Evolutionary conservation across 2,888 invertebrate species (phyloP), one percentile per base, ranked within the genome.

Genomic region (Uloborus plumipes): DNA sequence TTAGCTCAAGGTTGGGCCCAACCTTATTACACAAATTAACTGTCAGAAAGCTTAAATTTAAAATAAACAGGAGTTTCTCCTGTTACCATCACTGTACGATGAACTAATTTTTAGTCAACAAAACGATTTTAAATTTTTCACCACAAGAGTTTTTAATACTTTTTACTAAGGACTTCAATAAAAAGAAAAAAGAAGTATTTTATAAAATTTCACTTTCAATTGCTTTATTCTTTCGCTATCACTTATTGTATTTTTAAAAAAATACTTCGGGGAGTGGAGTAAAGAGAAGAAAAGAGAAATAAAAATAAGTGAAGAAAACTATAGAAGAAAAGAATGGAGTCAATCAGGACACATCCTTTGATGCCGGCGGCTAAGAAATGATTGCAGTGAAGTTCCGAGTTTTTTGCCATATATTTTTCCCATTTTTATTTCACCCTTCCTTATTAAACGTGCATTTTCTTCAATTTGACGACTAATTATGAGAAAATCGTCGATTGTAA

Each of bases 231-330:
- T 26, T 61, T 61, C 2, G 26, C 61, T 61, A 16, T 39, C 31
- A 15, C 31, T 31, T 14, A 26, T 2, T 26, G 22, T 26, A 61
- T 31, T n/a, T n/a, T n/a, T n/a, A n/a, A n/a, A n/a, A 61, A 16
- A 61, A 61, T 31, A 15, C 20, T 4, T 61, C 26, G 9, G 11
- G 16, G 53, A 67, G 53, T n/a, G 67, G 31, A 53, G 13, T 15
- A 26, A 51, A 55, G 55, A 15, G 53, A 53, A 67, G 50, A 51
- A 53, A 53, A 53, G 18, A 49, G 11, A 67, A 67, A 16, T 26
- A 51, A 67, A 53, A 67, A 55, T 26, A 53, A 26, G 26, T 26
- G 26, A 26, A 3, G 26, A 26, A n/a, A 26, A 26, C 26, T 26
- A 26, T 26, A 26, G 4, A 26, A 26, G 26, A 26, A 67, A 31